These are phyloP conservation scores for Puntigrus tetrazona DNA, from an alignment of 2,113 vertebrate species.

Conservation along the genomic window DNA sequence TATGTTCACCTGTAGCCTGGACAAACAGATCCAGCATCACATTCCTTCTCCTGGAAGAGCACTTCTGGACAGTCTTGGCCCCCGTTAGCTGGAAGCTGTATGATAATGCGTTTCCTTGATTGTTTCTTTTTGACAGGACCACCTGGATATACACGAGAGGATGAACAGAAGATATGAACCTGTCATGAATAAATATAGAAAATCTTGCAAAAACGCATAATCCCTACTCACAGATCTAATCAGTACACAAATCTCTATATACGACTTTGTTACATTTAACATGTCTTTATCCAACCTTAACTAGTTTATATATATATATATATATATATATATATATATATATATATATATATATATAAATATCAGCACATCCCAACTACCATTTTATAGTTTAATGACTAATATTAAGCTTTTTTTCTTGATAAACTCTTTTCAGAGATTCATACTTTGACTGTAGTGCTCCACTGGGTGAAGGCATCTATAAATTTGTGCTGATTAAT, in stretches of 20 bases:
- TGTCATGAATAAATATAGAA: neutral
- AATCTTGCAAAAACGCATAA: neutral
- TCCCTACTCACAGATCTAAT: neutral
- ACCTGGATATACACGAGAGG: constrained; percentile 20
- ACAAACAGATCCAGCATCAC: constrained; percentile 81
- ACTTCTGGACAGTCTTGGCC: constrained; percentile 91
- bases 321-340: neutral
- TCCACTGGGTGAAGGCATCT: neutral
- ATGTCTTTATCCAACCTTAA: neutral
- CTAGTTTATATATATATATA: neutral
- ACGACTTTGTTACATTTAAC: neutral
- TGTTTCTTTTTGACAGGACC: constrained; percentile 76
- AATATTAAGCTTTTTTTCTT: neutral
- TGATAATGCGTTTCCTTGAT: constrained; percentile 83
- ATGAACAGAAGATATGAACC: neutral
- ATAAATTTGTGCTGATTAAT: neutral
- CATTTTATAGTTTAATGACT: constrained; percentile 4
- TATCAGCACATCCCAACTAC: neutral
- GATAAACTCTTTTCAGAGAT: neutral
- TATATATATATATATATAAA: neutral
- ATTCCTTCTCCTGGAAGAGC: constrained; percentile 88
- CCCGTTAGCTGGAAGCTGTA: constrained; percentile 88
- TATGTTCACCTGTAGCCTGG: constrained; percentile 84
- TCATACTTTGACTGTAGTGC: neutral
- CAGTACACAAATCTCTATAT: neutral